Evolutionary conservation across 2,113 vertebrate genomes (phyloP), one percentile per base, ranked within the genome.

Genomic region (Bufo bufo): DNA sequence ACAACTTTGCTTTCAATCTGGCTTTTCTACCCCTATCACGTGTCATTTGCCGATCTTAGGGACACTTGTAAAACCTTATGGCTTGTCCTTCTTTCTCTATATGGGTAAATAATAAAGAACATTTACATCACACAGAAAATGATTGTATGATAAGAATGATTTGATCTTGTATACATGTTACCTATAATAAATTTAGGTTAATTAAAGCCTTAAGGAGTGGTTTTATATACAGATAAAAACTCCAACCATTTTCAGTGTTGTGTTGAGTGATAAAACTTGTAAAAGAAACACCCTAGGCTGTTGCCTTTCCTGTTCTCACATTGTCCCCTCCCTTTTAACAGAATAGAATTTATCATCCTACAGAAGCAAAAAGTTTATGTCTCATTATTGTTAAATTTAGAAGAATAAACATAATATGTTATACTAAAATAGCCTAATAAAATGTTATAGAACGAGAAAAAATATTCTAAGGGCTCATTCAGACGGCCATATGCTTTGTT

Each of bases 201-300:
- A 75, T 75, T 49, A 75, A 75, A 75, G 49, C 7, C 43, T 1
- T 16, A 7, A 74, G 71, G 43, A 2, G 14, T 47, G 45, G 14
- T 74, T 74, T 74, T 75, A 3, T 50, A 50, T 1, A 33, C 33
- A 75, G 20, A 75, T 75, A 50, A 50, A 9, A 8, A 47, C 45
- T 9, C 33, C 19, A 75, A 75, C 20, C 49, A 75, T 4, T 16
- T 72, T 20, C 7, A 75, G 17, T 50, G 7, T 8, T 75, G 71
- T 8, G 43, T 17, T 74, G 71, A 74, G 71, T 74, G 71, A 47
- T 75, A 20, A 75, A 75, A 20, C 72, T 75, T 75, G 72, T 50
- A 50, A 50, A 75, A 75, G 45, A 4, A 50, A 20, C 9, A 20
- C 47, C 47, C 71, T 14, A 47, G 43, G 71, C 71, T 45, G 7